These are phyloP conservation scores for Sanderia malayensis DNA, from an alignment of 30 jellyfish, hydroid and myxozoan genomes.

Conservation along the genomic window DNA sequence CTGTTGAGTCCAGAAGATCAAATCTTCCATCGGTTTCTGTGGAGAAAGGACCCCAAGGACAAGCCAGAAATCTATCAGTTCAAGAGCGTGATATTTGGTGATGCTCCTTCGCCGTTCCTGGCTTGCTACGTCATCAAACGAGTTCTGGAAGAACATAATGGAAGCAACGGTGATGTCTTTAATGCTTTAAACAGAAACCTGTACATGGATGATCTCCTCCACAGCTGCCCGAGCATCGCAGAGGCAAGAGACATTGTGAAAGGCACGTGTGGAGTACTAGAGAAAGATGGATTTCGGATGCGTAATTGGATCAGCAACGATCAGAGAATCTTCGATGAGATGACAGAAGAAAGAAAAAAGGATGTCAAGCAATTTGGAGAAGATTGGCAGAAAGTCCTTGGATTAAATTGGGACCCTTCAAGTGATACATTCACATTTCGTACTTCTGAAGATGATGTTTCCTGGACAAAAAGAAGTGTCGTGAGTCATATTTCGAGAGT, in stretches of 20 bases:
- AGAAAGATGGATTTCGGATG: constrained; percentile 39
- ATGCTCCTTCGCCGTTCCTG: constrained; percentile 44
- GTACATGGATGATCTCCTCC: constrained; percentile 50
- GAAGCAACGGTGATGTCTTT: constrained; percentile 23
- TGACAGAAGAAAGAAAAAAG: constrained; percentile 40
- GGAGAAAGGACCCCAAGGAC: constrained; percentile 35
- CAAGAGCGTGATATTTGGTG: constrained; percentile 36
- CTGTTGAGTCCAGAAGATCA: constrained; percentile 35
- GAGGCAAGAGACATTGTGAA: constrained; percentile 45
- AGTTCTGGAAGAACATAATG: constrained; percentile 32
- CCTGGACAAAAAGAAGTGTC: constrained; percentile 39
- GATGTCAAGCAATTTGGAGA: constrained; percentile 36
- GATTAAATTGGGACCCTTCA: constrained; percentile 17
- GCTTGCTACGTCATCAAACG: constrained; percentile 27
- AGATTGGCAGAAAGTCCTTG: constrained; percentile 43
- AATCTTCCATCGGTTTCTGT: constrained; percentile 32
- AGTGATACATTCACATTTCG: constrained; percentile 42
- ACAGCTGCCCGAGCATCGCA: constrained; percentile 36
- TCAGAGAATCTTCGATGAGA: constrained; percentile 24
- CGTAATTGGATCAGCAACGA: constrained; percentile 38
- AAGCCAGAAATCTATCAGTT: constrained; percentile 47
- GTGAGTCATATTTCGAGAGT: constrained; percentile 30
- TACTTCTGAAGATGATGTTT: constrained; percentile 35
- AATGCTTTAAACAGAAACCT: constrained; percentile 26
- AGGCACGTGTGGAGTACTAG: constrained; percentile 36